Conservation (phyloP, 2,888 invertebrate species). For the Rugalucina vietnamica region DNA sequence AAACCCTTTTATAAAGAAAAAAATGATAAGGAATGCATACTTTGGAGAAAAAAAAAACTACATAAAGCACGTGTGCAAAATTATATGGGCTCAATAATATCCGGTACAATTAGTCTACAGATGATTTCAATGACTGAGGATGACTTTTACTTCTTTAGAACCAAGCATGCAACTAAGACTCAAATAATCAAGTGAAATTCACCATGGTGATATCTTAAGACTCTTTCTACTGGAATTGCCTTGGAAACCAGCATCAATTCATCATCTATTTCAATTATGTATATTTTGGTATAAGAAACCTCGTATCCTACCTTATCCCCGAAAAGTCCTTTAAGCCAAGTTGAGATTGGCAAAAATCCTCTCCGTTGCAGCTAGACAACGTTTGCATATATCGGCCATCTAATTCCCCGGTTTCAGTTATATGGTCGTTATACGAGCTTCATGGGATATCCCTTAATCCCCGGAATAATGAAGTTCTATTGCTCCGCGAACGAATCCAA, state of each 20-base stretch:
- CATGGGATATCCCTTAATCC: slow-evolving; percentile 54
- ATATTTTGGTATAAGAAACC: slow-evolving; percentile 53
- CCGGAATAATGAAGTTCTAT: slow-evolving; percentile 63
- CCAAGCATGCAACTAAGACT: slow-evolving; percentile 16
- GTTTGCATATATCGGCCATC: slow-evolving; percentile 61
- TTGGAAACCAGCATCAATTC: slow-evolving; percentile 11
- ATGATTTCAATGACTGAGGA: neutral
- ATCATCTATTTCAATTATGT: slow-evolving; percentile 65
- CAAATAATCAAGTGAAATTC: slow-evolving; percentile 14
- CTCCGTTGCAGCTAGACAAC: slow-evolving; percentile 36
- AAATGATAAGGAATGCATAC: no score
- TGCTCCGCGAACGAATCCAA: slow-evolving; percentile 58
- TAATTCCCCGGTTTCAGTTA: slow-evolving; percentile 52
- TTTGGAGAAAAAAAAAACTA: no score
- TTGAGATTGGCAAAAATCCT: slow-evolving; percentile 53
- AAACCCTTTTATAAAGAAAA: no score
- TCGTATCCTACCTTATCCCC: slow-evolving; percentile 43
- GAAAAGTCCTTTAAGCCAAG: slow-evolving; percentile 52
- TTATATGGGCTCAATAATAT: no score
- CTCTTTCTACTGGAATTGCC: neutral
- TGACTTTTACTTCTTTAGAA: neutral
- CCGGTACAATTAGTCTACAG: neutral
- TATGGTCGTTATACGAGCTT: slow-evolving; percentile 60
- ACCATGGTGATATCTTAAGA: slow-evolving; percentile 14
- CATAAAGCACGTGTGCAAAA: no score